phyloP scores from a whole-genome alignment of 1,140 invertebrate species.

The Piezodorus guildinii region DNA sequence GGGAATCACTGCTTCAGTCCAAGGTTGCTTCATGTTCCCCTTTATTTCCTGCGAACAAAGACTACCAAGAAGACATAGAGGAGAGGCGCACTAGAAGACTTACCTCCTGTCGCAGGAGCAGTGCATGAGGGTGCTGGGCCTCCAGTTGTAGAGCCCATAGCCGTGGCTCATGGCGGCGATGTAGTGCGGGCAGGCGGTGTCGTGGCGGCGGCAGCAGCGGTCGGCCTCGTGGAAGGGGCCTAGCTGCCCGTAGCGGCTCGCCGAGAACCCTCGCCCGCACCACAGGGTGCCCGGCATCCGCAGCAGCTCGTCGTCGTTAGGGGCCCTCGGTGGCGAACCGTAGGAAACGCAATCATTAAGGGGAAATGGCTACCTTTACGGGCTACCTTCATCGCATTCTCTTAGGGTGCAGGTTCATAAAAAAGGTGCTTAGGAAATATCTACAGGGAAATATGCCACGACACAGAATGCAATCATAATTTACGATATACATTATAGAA shows the following conservation, averaged over 20 bases:
- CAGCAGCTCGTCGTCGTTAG: constrained; percentile 40
- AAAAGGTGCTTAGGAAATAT: too few species aligned
- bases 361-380: too few species aligned
- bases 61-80: too few species aligned
- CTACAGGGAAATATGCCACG: too few species aligned
- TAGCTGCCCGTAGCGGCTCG: constrained; percentile 58
- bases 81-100: constrained; percentile 26
- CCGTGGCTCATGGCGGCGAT: constrained; percentile 63
- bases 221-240: constrained; percentile 66
- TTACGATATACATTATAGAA: too few species aligned
- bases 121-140: constrained; percentile 73
- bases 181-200: constrained; percentile 65
- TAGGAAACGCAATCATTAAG: too few species aligned
- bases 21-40: too few species aligned
- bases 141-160: constrained; percentile 72
- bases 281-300: constrained; percentile 72
- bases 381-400: too few species aligned
- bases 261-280: constrained; percentile 72
- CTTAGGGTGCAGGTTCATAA: too few species aligned
- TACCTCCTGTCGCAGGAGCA: constrained; percentile 81
- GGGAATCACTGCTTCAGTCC: too few species aligned
- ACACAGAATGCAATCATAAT: too few species aligned
- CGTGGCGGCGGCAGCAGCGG: constrained; percentile 72
- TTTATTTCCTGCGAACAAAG: too few species aligned
- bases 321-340: not conserved